A percentile compares a stretch with the other conserved stretches of the same genome.
phyloP scores from a whole-genome alignment of 2,888 invertebrate genomes.

The Tipula vernalis region DNA sequence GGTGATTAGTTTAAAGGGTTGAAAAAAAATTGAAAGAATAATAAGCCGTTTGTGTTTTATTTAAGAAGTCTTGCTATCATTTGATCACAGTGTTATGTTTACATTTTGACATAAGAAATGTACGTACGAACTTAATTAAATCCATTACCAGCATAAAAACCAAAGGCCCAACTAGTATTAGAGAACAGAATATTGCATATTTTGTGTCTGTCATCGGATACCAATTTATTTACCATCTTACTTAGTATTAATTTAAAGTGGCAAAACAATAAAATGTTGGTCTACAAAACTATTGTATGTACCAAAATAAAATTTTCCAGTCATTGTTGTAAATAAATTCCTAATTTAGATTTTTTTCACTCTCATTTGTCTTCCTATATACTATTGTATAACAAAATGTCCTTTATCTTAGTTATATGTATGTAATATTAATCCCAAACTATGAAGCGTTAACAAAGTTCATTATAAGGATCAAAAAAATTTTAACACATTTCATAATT shows the following conservation, averaged over 20 bases:
- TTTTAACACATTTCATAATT: constrained; percentile 4
- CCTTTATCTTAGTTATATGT: background rate
- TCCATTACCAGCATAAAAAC: too few species aligned
- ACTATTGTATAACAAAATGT: background rate
- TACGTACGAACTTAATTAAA: too few species aligned
- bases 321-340: background rate
- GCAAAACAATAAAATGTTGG: background rate
- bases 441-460: background rate
- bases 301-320: background rate
- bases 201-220: background rate
- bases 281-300: background rate
- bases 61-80: too few species aligned
- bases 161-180: too few species aligned
- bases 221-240: background rate
- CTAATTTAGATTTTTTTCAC: background rate
- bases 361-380: background rate
- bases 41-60: too few species aligned
- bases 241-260: background rate
- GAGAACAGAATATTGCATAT: too few species aligned
- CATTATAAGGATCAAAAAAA: background rate
- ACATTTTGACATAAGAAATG: too few species aligned
- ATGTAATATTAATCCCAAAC: background rate
- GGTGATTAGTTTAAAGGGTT: too few species aligned
- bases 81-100: too few species aligned
- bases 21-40: too few species aligned